Evolutionary conservation across 2,888 invertebrate genomes (phyloP), one percentile per base, ranked within the genome.

Genomic region (Standfussiana lucernea): DNA sequence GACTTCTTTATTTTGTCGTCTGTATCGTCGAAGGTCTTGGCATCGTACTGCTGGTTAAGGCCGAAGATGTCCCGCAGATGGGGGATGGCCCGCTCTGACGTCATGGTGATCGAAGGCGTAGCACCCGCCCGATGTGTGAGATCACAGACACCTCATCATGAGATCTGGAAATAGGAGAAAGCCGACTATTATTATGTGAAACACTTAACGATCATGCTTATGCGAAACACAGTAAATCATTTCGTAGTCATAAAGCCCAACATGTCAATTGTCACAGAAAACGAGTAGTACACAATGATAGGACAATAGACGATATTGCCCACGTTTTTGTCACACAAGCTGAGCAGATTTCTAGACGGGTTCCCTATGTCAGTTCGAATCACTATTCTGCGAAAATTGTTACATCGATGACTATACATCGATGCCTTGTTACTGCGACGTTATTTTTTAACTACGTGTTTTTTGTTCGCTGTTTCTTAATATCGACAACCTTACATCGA

Each of bases 41-140:
- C 91, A 76, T 97, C 96, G 91, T 97, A 96, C 87, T 96, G 97
- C 90, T 97, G 97, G 91, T 96, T 97, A 90, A 97, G 97, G 71
- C 98, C 97, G 93, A 98, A 98, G 91, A 98, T 98, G 94, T 98
- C 98, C 90, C 98, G 97, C 87, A 98, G 97, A 92, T 98, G 98
- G 83, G 98, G 98, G 90, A 98, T 98, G 93, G 97, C 97, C 89
- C 98, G 97, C 92, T 98, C 98, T 80, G 98, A 97, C 86, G 98
- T 97, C 97, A 97, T 97, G 88, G 93, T 96, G 94, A 82, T 70
- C 32, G 89, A 80, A 84, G 91, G 92, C 91, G 91, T 86, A 83
- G 88, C 86, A 88, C 90, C 89, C 93, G 92, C 93, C 91, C 80
- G 76, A 83, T 81, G 72, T 82, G 64, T 79, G 83, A 84, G 90